Evolutionary conservation across 2,888 invertebrate genomes (phyloP).

Genomic region (Acanthosoma haemorrhoidale): DNA sequence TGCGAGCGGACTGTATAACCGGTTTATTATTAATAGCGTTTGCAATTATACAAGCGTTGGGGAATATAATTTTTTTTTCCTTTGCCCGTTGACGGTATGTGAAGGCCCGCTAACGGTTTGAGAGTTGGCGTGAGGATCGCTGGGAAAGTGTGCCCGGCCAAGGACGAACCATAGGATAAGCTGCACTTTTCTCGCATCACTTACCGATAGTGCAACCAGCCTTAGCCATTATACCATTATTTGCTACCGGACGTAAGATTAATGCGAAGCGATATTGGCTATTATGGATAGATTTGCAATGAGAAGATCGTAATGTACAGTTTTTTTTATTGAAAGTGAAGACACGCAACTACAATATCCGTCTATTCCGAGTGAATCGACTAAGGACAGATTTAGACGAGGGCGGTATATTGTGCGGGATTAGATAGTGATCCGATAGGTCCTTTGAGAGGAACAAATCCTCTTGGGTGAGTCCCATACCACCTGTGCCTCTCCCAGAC

Average conservation of each 20-base stretch:
- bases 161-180: neutral
- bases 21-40: constrained; percentile 5
- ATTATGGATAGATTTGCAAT: too few species aligned
- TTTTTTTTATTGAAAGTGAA: too few species aligned
- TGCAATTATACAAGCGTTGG: neutral
- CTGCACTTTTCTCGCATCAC: neutral
- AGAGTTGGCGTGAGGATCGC: neutral
- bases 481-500: neutral
- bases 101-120: neutral
- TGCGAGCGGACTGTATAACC: neutral
- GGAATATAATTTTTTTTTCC: neutral
- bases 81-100: neutral
- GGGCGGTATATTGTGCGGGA: too few species aligned
- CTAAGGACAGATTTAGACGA: too few species aligned
- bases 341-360: too few species aligned
- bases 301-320: too few species aligned
- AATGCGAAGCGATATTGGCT: too few species aligned
- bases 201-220: too few species aligned
- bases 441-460: neutral
- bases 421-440: too few species aligned
- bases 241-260: too few species aligned
- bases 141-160: neutral
- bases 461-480: neutral
- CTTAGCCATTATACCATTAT: too few species aligned
- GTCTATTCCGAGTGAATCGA: too few species aligned